Percentiles rank a stretch among this genome's conserved stretches.
Evolutionary conservation across 2,797 vertebrate genomes (phyloP).

Genomic region (Odontamblyopus rebecca): DNA sequence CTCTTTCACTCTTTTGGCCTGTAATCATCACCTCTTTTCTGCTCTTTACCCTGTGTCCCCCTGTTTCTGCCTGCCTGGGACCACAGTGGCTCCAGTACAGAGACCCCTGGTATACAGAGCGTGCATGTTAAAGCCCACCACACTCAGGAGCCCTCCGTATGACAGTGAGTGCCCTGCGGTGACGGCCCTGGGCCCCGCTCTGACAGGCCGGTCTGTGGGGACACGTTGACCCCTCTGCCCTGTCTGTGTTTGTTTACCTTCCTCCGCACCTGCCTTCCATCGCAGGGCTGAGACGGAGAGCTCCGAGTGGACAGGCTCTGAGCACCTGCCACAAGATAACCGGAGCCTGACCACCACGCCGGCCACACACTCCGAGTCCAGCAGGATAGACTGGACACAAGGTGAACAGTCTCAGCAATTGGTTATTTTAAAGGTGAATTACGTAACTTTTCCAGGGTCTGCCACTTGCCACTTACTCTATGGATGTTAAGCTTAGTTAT

Average conservation of each 20-base stretch:
- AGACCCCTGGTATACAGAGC: slow-evolving; percentile 25
- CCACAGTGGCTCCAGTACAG: slow-evolving; percentile 39
- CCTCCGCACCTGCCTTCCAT: slow-evolving; percentile 65
- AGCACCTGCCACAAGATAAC: slow-evolving; percentile 69
- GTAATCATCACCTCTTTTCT: not conserved
- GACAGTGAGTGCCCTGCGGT: slow-evolving; percentile 63
- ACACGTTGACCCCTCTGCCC: slow-evolving; percentile 67
- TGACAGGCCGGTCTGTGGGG: slow-evolving; percentile 71
- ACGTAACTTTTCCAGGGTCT: too few species aligned
- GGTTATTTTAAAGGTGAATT: slow-evolving; percentile 48
- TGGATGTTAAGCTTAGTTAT: too few species aligned
- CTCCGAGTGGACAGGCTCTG: slow-evolving; percentile 68
- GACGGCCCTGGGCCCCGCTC: slow-evolving; percentile 59
- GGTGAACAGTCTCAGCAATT: slow-evolving; percentile 65
- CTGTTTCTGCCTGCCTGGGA: slow-evolving; percentile 21
- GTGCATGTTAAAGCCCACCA: slow-evolving; percentile 52
- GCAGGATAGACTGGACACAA: slow-evolving; percentile 38
- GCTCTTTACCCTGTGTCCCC: slow-evolving; percentile 23
- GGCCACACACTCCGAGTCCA: slow-evolving; percentile 47
- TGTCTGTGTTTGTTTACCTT: slow-evolving; percentile 74
- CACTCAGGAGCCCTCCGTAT: slow-evolving; percentile 50
- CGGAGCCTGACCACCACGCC: slow-evolving; percentile 73
- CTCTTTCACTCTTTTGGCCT: not conserved
- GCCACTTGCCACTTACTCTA: too few species aligned
- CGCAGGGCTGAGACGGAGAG: slow-evolving; percentile 70